phyloP scores from a whole-genome alignment of 1,140 invertebrate genomes.

The Conus ventricosus region DNA sequence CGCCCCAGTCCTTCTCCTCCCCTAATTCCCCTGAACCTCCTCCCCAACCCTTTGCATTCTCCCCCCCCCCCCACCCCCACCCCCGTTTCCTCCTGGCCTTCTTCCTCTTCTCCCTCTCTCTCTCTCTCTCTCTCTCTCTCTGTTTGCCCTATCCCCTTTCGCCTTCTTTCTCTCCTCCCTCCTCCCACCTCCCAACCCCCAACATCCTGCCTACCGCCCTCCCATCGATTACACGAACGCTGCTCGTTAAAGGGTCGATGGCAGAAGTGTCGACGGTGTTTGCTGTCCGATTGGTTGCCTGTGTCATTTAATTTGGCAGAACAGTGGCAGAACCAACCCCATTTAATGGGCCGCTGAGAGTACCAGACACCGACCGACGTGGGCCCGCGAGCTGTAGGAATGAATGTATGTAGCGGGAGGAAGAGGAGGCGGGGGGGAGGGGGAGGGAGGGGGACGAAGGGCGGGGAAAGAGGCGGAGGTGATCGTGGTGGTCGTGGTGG shows the following conservation, averaged over 20 bases:
- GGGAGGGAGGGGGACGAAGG: background rate
- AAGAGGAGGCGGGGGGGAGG: background rate
- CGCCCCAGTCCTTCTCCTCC: background rate
- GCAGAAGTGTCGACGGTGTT: constrained; percentile 14
- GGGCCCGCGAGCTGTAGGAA: too few species aligned
- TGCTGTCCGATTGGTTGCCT: constrained; percentile 22
- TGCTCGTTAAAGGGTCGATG: background rate
- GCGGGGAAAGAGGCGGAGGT: background rate
- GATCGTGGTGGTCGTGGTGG: background rate
- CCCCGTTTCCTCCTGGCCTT: background rate
- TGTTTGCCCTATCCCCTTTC: too few species aligned
- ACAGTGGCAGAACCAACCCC: background rate
- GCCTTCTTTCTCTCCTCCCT: background rate
- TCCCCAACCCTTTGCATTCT: background rate
- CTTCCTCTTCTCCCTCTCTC: too few species aligned
- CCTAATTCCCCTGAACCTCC: background rate
- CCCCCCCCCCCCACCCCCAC: background rate
- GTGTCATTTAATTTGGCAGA: constrained; percentile 33
- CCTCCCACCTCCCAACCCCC: background rate
- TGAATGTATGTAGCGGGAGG: too few species aligned
- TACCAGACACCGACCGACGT: too few species aligned
- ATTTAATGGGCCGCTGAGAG: too few species aligned
- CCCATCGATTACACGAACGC: background rate
- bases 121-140: background rate
- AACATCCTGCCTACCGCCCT: background rate